phyloP scores from a whole-genome alignment of 2,888 invertebrate species.

The Parelbella ahira region DNA sequence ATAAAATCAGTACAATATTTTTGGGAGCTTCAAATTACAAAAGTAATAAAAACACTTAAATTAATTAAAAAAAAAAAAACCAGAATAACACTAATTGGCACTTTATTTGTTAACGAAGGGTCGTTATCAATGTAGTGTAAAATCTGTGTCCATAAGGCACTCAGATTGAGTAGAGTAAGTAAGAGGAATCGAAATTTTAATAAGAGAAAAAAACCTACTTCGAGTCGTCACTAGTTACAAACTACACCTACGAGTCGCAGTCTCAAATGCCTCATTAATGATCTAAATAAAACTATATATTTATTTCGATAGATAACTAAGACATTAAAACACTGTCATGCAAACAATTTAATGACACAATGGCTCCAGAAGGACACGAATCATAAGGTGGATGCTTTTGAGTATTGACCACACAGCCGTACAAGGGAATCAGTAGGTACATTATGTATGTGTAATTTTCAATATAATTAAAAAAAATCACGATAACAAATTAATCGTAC shows the following conservation, averaged over 20 bases:
- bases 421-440: no score
- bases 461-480: no score
- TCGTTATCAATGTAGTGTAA: conserved; percentile 7
- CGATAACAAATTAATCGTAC: no score
- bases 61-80: conserved; percentile 4
- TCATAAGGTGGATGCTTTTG: no score
- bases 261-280: conserved; percentile 16
- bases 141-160: conserved; percentile 10
- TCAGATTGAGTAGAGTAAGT: conserved; percentile 6
- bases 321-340: no score
- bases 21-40: conserved; percentile 9
- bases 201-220: conserved; percentile 1
- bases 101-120: conserved; percentile 13
- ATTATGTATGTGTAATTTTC: no score
- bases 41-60: conserved; percentile 19
- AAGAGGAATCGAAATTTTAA: no score
- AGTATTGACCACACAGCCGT: no score
- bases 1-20: conserved; percentile 14
- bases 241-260: conserved; percentile 17
- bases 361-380: no score
- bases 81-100: conserved; percentile 27
- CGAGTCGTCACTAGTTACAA: conserved; percentile 2
- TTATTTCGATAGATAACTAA: no score
- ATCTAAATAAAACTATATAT: conserved; percentile 12
- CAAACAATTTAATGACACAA: no score